A percentile compares a stretch with the other conserved stretches of the same genome.
phyloP scores from a whole-genome alignment of 2,888 invertebrate genomes.

The Tipula vernalis region DNA sequence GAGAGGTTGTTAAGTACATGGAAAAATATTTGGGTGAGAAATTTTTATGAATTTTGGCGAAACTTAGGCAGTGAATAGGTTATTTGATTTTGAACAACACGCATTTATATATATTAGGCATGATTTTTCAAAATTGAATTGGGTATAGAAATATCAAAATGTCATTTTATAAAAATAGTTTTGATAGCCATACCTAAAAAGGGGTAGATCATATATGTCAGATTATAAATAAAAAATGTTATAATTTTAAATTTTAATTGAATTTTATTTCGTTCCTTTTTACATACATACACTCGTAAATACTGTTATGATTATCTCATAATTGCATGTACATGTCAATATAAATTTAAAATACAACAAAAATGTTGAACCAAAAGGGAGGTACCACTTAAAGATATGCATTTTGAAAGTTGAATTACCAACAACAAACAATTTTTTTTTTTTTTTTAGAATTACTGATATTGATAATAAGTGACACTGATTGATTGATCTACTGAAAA shows the following conservation, averaged over 20 bases:
- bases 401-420: not conserved
- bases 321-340: slow-evolving; percentile 4
- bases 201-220: not conserved
- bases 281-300: not conserved
- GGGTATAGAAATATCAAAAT: not conserved
- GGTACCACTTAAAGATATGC: not conserved
- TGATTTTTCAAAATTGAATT: not conserved
- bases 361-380: not conserved
- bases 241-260: not conserved
- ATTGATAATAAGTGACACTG: not conserved
- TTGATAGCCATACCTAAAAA: slow-evolving; percentile 4
- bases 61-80: not conserved
- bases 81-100: not conserved
- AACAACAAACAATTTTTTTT: not conserved
- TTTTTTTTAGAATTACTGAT: not conserved
- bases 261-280: not conserved
- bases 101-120: not conserved
- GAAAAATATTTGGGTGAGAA: not conserved
- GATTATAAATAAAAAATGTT: not conserved
- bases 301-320: not conserved
- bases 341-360: not conserved
- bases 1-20: not conserved
- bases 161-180: not conserved
- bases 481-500: not conserved
- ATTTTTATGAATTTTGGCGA: not conserved